Conservation (phyloP, 2,888 invertebrate species). For the Camptogramma bilineatum region DNA sequence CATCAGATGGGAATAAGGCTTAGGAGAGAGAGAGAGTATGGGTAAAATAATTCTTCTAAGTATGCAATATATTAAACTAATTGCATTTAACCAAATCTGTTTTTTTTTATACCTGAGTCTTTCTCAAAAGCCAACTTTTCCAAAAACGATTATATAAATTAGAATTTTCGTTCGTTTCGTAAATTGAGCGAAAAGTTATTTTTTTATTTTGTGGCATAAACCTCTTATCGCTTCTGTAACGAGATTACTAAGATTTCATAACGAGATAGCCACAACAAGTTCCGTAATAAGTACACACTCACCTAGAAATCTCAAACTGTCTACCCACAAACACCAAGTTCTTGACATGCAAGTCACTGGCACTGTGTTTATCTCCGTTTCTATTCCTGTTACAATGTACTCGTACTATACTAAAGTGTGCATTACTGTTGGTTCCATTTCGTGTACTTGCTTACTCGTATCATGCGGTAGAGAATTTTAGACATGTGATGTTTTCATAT, state of each 20-base stretch:
- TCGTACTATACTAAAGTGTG: not conserved
- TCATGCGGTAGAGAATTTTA: not conserved
- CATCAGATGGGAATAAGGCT: no score
- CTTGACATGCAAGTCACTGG: constrained; percentile 25
- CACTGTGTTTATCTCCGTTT: constrained; percentile 18
- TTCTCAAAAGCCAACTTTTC: no score
- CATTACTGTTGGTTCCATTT: not conserved
- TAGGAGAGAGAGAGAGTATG: no score
- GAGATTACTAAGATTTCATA: constrained; percentile 3
- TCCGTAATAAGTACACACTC: not conserved
- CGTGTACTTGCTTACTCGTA: not conserved
- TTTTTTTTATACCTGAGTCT: no score
- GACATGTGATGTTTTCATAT: not conserved
- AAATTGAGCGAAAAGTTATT: no score
- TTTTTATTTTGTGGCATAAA: no score
- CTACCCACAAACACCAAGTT: not conserved
- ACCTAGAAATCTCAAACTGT: constrained; percentile 29
- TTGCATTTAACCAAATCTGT: no score
- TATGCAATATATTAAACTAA: no score
- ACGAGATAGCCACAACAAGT: not conserved
- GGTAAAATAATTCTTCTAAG: no score
- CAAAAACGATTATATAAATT: no score
- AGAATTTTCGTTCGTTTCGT: no score
- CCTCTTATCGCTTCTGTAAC: not conserved
- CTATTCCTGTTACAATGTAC: constrained; percentile 10